Base-by-base conservation (phyloP, 2,113 vertebrate genomes). In the Scalopus aquaticus region DNA sequence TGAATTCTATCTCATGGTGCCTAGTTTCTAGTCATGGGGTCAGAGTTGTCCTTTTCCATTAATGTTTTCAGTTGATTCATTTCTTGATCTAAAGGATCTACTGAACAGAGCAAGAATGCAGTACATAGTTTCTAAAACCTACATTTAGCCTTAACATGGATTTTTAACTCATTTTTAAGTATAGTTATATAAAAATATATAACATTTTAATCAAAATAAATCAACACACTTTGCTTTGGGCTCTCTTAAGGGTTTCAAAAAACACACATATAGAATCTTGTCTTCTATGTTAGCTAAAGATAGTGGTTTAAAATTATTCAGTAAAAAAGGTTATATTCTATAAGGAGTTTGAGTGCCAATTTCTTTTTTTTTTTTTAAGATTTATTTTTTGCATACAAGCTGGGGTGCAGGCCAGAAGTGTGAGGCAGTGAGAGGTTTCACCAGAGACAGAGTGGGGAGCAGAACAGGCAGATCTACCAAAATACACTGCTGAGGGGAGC, bases 151-250 rank as follows among this genome's bases (percentile, higher is more conserved):
- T 78, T 80, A 85, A 79, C 39, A 60, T 20, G 5, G 51, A 46
- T 91, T 91, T 32, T 42, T 49, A 30, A 90, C 44, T 81, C 20
- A 82, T 6, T 67, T 51, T 91, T 72, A 15, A 56, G 9, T 44
- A 51, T 26, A 64, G 60, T 46, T 80, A 44, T 62, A 77, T 39
- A 80, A 60, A 76, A 86, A 70, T 72, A 0, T 56, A n/a, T 54
- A 51, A 42, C 3, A 62, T 82, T 95, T 93, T 49, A 46, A 81
- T 79, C 44, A 56, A 67, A 51, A 6, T 56, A 62, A 73, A 60
- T 42, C 74, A 83, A 84, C 83, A 26, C 73, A 84, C 19, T 90
- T 54, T 77, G 70, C 19, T 90, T 84, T 94, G 51, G 56, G 72
- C 17, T 89, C 6, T 83, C 39, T 84, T 54, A 84, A 85, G 9